Evolutionary conservation across 2,113 vertebrate species (phyloP).

Genomic region (Cyanoliseus patagonus): DNA sequence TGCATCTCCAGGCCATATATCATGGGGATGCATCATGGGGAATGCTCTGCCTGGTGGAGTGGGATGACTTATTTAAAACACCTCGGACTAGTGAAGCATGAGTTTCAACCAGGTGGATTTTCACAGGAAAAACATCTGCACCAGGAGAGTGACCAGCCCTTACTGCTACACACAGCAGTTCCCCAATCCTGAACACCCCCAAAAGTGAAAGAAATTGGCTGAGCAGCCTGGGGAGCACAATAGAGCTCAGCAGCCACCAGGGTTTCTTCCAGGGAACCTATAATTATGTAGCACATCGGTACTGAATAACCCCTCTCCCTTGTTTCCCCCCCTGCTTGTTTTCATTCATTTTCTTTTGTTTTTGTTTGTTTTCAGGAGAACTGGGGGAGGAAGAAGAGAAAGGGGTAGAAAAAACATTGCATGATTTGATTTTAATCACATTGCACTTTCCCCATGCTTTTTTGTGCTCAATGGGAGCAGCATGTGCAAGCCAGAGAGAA

Average conservation of each 20-base stretch:
- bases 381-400: background rate
- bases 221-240: rapidly evolving
- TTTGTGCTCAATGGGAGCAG: background rate
- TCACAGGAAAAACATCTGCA: background rate
- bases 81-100: background rate
- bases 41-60: background rate
- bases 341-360: conserved; percentile 3
- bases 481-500: background rate
- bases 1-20: background rate
- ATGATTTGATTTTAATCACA: background rate
- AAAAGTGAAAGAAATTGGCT: background rate
- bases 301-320: background rate
- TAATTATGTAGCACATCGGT: background rate
- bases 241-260: background rate
- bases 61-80: background rate
- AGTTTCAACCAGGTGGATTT: background rate
- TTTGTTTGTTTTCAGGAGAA: conserved; percentile 54
- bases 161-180: background rate
- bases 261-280: background rate
- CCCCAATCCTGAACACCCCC: background rate
- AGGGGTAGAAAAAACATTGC: conserved; percentile 23
- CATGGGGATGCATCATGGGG: background rate
- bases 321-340: background rate
- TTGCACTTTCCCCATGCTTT: background rate
- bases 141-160: background rate